Base-by-base conservation (phyloP, 2,888 invertebrate genomes). In the Andrena bicolor region DNA sequence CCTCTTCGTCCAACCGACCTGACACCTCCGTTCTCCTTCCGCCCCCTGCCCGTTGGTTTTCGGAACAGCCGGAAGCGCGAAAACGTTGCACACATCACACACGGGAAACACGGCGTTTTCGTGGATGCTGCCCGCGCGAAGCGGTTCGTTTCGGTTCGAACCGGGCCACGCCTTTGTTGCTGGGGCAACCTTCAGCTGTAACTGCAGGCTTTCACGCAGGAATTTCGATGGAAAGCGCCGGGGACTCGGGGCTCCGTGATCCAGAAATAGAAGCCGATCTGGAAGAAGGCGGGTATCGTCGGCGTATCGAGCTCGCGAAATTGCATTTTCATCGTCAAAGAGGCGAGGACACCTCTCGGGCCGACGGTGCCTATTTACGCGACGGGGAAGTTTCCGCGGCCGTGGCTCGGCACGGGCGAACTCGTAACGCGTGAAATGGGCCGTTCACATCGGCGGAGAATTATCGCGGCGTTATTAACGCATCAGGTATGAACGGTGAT, bases 381-480 rank as follows among this genome's bases (percentile, higher is more conserved):
- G 2, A 3, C 30, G 66, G 26, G 26, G 41, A 56, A 28, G 13
- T 32, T 71, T 72, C 23, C n/a, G 3, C 2, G 28, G 53, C 8
- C 49, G 16, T 13, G 7, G 20, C 26, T 8, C n/a, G 2, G 32
- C 41, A 35, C 16, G 23, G 28, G 56, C 60, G 58, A 71, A 70
- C 32, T 73, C 78, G 70, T 80, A 76, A 81, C 64, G 75, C 74
- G 60, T 26, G 69, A 69, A 86, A 86, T 65, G 84, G 58, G 8
- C 66, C 73, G 68, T 78, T 80, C 66, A 8, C 41, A 69, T 66
- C 49, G 76, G 10, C 26, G 60, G 58, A 35, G 51, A 70, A 87
- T 86, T 82, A 84, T 84, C 79, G 58, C 78, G 74, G 1, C 28
- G 71, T 81, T 86, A 75, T 86, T 86, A 86, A 84, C 77, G 78